Evolutionary conservation across 1,140 invertebrate species (phyloP), one percentile per base, ranked within the genome.

Genomic region (Eriocheir sinensis): DNA sequence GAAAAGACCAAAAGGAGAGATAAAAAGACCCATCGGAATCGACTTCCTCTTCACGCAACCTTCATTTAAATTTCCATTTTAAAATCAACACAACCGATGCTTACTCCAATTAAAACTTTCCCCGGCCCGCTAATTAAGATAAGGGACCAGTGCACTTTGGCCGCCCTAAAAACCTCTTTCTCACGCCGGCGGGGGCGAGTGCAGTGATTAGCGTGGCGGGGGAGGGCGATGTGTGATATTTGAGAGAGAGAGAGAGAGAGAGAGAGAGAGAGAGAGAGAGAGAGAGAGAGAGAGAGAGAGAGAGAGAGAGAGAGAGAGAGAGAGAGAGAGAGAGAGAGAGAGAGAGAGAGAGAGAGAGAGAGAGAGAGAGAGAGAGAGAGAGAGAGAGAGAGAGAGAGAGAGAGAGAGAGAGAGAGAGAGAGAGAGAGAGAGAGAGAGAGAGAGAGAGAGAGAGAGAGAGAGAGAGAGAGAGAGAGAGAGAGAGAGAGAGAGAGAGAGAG

Each of bases 321-420:
- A 72, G 60, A 27, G 60, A 72, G 60, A 72, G 60, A 72, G 60
- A 72, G 60, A 72, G 60, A 27, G 60, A 72, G 60, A 72, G 60
- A 72, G 60, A 72, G 60, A 72, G 60, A 72, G 60, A 72, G 60
- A 72, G 60, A 72, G 60, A 72, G 60, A 72, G 60, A 72, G 60
- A 72, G 60, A 72, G 60, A 72, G 60, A 72, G 60, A 72, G 60
- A 72, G 60, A 72, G 60, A 72, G 60, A 72, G 12, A 72, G 60
- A 72, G 60, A 72, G 12, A 72, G 60, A 72, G 60, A 72, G 1
- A 72, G 60, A 15, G n/a, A 0, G 0, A 72, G 60, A n/a, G 15
- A 1, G n/a, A 72, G n/a, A 72, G 0, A 72, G 15, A 72, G n/a
- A 81, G 27, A 34, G 0, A 27, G 27, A 8, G 34, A 81, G 3